Percentiles rank a stretch among this genome's conserved stretches.
These are phyloP conservation scores for Hydropsyche tenuis DNA, from an alignment of 1,140 invertebrate genomes.

Conservation along the genomic window DNA sequence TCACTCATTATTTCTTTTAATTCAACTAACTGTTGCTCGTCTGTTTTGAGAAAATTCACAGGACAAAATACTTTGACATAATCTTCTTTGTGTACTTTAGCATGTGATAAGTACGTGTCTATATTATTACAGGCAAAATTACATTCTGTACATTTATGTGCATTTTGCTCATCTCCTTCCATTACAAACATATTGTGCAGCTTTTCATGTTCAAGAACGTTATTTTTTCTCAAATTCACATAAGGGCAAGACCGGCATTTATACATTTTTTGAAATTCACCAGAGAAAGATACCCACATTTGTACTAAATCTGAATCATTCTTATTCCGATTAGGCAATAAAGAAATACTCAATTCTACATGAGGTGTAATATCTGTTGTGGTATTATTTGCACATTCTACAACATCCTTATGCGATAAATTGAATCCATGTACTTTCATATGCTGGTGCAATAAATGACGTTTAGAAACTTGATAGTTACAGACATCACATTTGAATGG, in stretches of 20 bases:
- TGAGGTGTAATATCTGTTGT: background rate
- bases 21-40: conserved; percentile 73
- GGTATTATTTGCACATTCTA: background rate
- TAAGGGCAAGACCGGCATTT: conserved; percentile 87
- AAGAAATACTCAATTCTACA: background rate
- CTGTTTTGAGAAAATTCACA: conserved; percentile 68
- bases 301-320: conserved; percentile 64
- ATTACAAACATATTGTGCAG: conserved; percentile 71
- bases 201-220: conserved; percentile 85
- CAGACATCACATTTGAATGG: conserved; percentile 82
- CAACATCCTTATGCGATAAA: conserved; percentile 51
- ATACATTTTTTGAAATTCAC: conserved; percentile 81
- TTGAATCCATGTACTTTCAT: conserved; percentile 75
- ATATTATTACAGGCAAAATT: conserved; percentile 81
- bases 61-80: conserved; percentile 74
- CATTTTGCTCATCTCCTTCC: conserved; percentile 48
- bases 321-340: conserved; percentile 48
- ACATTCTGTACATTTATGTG: conserved; percentile 75
- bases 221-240: conserved; percentile 77
- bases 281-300: conserved; percentile 76
- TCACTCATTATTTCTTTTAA: conserved; percentile 53
- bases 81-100: conserved; percentile 77
- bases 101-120: conserved; percentile 76
- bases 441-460: conserved; percentile 80
- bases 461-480: conserved; percentile 82